Percentiles rank a stretch among this genome's conserved stretches.
These are phyloP conservation scores for Latrodectus hesperus DNA, from an alignment of 2,888 invertebrate species.

Conservation along the genomic window DNA sequence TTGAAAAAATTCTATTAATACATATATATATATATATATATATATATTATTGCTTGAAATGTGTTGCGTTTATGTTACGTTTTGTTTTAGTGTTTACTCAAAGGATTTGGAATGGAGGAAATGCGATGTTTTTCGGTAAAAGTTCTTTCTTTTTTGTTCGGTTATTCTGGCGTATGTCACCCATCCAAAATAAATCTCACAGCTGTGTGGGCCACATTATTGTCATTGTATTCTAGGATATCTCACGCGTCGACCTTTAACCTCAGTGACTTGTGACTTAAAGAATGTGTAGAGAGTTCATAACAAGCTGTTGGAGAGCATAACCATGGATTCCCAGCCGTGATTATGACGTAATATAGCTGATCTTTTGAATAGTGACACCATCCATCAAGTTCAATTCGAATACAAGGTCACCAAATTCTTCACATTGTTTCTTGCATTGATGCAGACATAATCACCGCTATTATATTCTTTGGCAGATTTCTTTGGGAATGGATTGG, in stretches of 20 bases:
- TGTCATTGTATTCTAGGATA: not conserved
- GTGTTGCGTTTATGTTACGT: too few species aligned
- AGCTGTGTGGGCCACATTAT: not conserved
- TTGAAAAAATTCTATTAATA: too few species aligned
- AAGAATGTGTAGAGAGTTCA: not conserved
- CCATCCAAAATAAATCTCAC: too few species aligned
- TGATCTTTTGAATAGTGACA: constrained; percentile 16
- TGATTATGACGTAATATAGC: constrained; percentile 6
- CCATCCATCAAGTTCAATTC: constrained; percentile 36
- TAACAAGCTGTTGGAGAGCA: constrained; percentile 4
- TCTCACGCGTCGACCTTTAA: not conserved
- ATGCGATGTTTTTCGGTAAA: too few species aligned
- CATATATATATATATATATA: too few species aligned
- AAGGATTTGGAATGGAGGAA: too few species aligned
- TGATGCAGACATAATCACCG: constrained; percentile 9
- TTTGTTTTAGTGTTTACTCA: too few species aligned
- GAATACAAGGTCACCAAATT: constrained; percentile 24
- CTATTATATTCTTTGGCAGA: constrained; percentile 9
- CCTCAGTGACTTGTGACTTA: not conserved
- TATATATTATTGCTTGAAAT: too few species aligned
- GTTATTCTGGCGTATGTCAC: too few species aligned
- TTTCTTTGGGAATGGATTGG: too few species aligned
- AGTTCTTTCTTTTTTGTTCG: too few species aligned
- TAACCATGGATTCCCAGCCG: not conserved
- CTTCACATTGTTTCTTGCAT: constrained; percentile 11